A percentile compares a stretch with the other conserved stretches of the same genome.
Conservation (phyloP, 2,797 vertebrate species). For the Protonibea diacanthus region DNA sequence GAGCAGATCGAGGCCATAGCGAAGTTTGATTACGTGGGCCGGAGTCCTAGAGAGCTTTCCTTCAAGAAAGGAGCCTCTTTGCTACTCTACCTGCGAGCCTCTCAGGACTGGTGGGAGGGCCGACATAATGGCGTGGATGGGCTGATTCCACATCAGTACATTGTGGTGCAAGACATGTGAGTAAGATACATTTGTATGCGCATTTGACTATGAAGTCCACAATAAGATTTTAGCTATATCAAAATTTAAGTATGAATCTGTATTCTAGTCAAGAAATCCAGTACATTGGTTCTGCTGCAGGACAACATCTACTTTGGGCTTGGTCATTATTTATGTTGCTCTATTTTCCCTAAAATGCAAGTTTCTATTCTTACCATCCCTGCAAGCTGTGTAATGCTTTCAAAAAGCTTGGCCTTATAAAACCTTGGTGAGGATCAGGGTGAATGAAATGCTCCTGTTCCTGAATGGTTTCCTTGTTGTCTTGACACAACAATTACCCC, state of each 20-base stretch:
- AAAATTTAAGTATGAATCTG: not conserved
- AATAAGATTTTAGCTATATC: not conserved
- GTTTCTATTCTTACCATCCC: constrained; percentile 10
- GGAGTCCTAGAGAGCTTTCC: constrained; percentile 94
- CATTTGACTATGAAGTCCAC: not conserved
- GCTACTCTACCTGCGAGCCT: constrained; percentile 94
- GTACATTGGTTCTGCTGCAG: not conserved
- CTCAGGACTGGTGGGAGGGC: constrained; percentile 99
- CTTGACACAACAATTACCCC: not conserved
- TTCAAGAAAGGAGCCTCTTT: constrained; percentile 99
- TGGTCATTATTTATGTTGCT: constrained; percentile 34
- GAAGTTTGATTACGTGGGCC: constrained; percentile 96
- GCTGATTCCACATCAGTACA: constrained; percentile 99
- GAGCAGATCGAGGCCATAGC: constrained; percentile 99
- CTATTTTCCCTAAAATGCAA: constrained; percentile 24
- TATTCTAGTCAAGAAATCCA: not conserved
- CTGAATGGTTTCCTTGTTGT: not conserved
- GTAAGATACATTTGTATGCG: constrained; percentile 65
- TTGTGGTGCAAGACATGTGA: constrained; percentile 99
- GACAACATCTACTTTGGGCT: constrained; percentile 5
- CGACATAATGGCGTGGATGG: constrained; percentile 97
- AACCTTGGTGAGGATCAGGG: constrained; percentile 8
- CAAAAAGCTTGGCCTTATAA: constrained; percentile 11
- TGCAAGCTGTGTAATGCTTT: not conserved
- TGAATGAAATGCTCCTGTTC: constrained; percentile 3